Conservation (phyloP, 1,140 invertebrate species). For the Archivesica marissinica region DNA sequence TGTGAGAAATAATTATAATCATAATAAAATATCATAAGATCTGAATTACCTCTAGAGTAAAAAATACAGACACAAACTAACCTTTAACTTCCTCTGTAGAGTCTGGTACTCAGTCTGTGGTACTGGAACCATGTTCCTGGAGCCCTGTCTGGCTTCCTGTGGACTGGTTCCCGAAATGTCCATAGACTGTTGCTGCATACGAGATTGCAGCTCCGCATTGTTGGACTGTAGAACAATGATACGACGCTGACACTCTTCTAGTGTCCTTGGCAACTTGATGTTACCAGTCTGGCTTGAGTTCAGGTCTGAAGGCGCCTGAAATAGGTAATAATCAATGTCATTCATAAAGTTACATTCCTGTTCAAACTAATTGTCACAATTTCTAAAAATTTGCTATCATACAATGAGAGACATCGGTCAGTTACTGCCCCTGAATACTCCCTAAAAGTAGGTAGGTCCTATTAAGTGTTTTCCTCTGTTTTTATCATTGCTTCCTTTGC, state of each 20-base stretch:
- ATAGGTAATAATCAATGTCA: neutral
- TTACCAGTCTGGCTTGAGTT: slow-evolving; percentile 46
- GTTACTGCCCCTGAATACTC: no score
- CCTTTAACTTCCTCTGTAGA: slow-evolving; percentile 72
- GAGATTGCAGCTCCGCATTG: slow-evolving; percentile 69
- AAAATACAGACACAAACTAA: no score
- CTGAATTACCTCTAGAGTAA: no score
- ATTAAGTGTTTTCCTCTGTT: no score
- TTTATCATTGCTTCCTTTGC: no score
- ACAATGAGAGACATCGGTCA: no score
- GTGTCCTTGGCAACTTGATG: slow-evolving; percentile 73
- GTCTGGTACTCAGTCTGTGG: slow-evolving; percentile 66
- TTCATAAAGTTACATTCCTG: no score
- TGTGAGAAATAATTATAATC: no score
- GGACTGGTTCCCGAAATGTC: slow-evolving; percentile 58
- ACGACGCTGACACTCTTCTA: slow-evolving; percentile 78
- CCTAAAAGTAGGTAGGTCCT: no score
- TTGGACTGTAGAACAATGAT: slow-evolving; percentile 74
- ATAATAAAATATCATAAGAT: no score
- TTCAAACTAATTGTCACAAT: no score
- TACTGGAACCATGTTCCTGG: slow-evolving; percentile 64
- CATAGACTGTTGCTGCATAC: slow-evolving; percentile 48
- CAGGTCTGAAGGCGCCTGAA: slow-evolving; percentile 58
- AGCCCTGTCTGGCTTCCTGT: slow-evolving; percentile 14
- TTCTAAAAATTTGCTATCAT: no score